Percentiles rank a stretch among this genome's conserved stretches.
phyloP scores from a whole-genome alignment of 2,113 vertebrate species.

The Henicopernis longicauda region DNA sequence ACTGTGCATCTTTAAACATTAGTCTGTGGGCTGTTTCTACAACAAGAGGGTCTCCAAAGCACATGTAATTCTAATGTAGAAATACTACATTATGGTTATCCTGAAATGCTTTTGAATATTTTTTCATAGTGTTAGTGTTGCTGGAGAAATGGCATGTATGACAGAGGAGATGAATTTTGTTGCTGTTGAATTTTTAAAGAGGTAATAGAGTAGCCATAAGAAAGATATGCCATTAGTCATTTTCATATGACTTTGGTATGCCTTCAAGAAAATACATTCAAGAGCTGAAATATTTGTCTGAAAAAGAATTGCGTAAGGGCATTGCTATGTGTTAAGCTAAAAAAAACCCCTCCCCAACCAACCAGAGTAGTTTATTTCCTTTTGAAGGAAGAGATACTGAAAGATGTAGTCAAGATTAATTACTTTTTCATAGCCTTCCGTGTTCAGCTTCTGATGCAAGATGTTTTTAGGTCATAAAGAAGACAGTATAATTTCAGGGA shows the following conservation, averaged over 20 bases:
- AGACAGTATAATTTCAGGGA: background rate
- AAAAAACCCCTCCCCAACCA: background rate
- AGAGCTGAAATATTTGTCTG: background rate
- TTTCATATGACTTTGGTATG: background rate
- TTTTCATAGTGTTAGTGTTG: background rate
- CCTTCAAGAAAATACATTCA: background rate
- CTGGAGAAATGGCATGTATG: background rate
- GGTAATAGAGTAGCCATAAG: background rate
- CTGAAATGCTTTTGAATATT: background rate
- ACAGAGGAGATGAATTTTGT: background rate
- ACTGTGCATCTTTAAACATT: background rate
- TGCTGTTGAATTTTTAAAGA: background rate
- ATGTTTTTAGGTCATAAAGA: background rate
- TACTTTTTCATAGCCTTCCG: background rate
- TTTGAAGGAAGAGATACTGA: background rate
- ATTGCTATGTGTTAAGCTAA: background rate
- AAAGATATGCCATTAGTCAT: background rate
- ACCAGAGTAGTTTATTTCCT: background rate
- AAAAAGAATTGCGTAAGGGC: background rate
- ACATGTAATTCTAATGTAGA: background rate
- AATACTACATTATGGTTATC: background rate
- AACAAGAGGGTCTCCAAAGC: background rate
- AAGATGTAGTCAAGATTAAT: background rate
- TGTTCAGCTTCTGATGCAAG: background rate
- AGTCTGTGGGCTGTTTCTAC: background rate